Percentiles rank a stretch among this genome's conserved stretches.
Evolutionary conservation across 1,140 invertebrate species (phyloP).

Genomic region (Zaprionus lachaisei): DNA sequence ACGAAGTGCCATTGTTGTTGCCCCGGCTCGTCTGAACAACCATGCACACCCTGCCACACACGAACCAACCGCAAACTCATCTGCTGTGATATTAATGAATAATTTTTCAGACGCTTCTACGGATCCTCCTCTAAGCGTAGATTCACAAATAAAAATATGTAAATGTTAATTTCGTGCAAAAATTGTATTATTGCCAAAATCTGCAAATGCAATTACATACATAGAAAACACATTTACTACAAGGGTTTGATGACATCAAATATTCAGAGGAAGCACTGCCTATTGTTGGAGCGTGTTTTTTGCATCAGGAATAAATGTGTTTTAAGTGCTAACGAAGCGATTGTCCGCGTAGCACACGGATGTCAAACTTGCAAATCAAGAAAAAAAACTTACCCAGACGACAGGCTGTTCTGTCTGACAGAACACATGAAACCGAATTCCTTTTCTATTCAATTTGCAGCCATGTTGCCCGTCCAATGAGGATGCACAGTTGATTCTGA

Average conservation of each 20-base stretch:
- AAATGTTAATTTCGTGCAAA: slow-evolving; percentile 65
- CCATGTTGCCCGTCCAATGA: not conserved
- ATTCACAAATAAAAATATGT: slow-evolving; percentile 46
- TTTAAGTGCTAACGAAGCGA: slow-evolving; percentile 69
- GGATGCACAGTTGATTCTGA: not conserved
- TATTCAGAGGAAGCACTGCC: slow-evolving; percentile 65
- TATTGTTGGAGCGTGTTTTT: slow-evolving; percentile 38
- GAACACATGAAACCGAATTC: not conserved
- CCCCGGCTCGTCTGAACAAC: slow-evolving; percentile 1
- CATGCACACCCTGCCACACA: slow-evolving; percentile 5
- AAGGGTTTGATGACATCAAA: slow-evolving; percentile 52
- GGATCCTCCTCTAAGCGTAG: slow-evolving; percentile 58
- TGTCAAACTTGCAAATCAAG: not conserved
- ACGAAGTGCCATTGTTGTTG: slow-evolving; percentile 75
- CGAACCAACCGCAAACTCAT: slow-evolving; percentile 38
- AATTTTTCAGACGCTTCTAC: slow-evolving; percentile 66
- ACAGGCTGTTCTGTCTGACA: not conserved
- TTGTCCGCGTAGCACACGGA: slow-evolving; percentile 37
- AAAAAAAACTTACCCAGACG: not conserved
- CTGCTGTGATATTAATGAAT: slow-evolving; percentile 65
- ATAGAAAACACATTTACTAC: slow-evolving; percentile 45
- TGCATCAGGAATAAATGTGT: slow-evolving; percentile 39
- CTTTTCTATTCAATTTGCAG: not conserved
- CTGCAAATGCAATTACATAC: slow-evolving; percentile 58
- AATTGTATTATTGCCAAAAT: slow-evolving; percentile 69